Conservation (phyloP, 2,888 invertebrate species). For the Ametastegia equiseti region DNA sequence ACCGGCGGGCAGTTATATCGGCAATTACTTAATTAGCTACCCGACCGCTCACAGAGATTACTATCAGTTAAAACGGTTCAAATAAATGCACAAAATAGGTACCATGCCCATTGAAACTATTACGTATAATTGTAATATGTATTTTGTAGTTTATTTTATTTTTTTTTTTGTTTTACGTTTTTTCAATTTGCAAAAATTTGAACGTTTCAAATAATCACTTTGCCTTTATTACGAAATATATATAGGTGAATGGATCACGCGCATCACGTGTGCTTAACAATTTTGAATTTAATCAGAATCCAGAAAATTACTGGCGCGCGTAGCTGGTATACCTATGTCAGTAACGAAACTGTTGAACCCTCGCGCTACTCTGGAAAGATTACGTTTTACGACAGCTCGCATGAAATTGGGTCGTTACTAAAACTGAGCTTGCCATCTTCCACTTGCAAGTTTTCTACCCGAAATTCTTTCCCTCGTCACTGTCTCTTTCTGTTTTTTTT, state of each 20-base stretch:
- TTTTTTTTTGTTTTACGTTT: not conserved
- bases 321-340: not conserved
- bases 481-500: not conserved
- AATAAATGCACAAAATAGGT: not conserved
- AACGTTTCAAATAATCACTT: not conserved
- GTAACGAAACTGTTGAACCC: constrained; percentile 26
- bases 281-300: constrained; percentile 28
- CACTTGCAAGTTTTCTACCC: constrained; percentile 15
- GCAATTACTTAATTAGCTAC: no score
- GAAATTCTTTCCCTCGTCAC: not conserved
- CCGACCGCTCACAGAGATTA: not conserved
- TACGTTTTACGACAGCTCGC: constrained; percentile 37
- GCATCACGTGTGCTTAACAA: not conserved
- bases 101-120: no score
- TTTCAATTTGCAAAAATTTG: not conserved
- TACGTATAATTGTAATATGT: no score
- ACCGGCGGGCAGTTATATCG: not conserved
- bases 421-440: constrained; percentile 36
- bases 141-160: not conserved
- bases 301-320: not conserved
- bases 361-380: constrained; percentile 28
- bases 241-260: no score
- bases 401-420: constrained; percentile 43
- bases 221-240: no score
- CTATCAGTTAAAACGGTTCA: not conserved